Evolutionary conservation across 2,888 invertebrate species (phyloP).

Genomic region (Euproctis similis): DNA sequence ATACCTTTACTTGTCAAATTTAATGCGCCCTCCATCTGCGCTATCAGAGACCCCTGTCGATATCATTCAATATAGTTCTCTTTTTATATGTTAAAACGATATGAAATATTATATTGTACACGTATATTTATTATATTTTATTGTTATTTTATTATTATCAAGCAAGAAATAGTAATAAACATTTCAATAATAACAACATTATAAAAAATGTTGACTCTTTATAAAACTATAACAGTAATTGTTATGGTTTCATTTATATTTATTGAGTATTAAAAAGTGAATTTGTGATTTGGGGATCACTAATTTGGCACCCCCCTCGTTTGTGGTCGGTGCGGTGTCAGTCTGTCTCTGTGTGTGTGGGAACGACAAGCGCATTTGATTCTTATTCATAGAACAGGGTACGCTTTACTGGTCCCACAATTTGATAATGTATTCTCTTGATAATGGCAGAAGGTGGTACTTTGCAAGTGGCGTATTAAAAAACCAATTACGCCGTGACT

Average conservation of each 20-base stretch:
- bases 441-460: conserved; percentile 74
- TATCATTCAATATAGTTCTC: conserved; percentile 23
- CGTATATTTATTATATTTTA: conserved; percentile 1
- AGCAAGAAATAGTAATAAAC: background rate
- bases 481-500: conserved; percentile 74
- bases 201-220: conserved; percentile 6
- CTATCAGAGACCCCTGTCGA: conserved; percentile 40
- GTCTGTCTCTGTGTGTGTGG: too few species aligned
- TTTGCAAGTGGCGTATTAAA: conserved; percentile 71
- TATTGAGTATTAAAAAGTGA: conserved; percentile 61
- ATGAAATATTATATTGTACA: conserved; percentile 4
- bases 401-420: conserved; percentile 61
- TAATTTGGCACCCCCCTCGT: conserved; percentile 63
- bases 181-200: background rate
- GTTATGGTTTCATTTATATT: conserved; percentile 57
- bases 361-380: conserved; percentile 62
- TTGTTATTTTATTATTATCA: background rate
- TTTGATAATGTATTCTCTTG: conserved; percentile 76
- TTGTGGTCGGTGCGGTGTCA: conserved; percentile 38
- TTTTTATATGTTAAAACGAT: conserved; percentile 18
- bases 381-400: conserved; percentile 67
- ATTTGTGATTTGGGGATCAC: conserved; percentile 46
- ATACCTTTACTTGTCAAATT: conserved; percentile 52
- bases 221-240: conserved; percentile 37
- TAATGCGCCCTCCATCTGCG: conserved; percentile 41